Evolutionary conservation across 2,113 vertebrate genomes (phyloP).

Genomic region (Chaetura pelagica): DNA sequence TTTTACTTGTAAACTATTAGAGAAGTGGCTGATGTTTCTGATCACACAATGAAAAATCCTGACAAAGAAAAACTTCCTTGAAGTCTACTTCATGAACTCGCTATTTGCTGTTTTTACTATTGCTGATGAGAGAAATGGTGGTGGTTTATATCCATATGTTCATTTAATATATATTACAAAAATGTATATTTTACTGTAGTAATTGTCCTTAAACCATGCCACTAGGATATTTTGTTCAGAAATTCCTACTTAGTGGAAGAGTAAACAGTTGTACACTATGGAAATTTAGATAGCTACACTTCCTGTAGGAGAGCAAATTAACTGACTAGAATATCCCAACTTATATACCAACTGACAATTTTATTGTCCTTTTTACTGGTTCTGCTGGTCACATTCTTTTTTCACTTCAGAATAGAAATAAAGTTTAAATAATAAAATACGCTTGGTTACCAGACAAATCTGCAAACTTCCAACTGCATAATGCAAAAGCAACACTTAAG

Average conservation of each 20-base stretch:
- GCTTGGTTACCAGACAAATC: not conserved
- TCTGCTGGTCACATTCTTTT: not conserved
- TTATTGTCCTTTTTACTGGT: not conserved
- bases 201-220: not conserved
- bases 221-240: not conserved
- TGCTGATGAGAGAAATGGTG: not conserved
- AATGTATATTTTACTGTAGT: not conserved
- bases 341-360: not conserved
- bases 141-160: not conserved
- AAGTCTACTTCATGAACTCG: not conserved
- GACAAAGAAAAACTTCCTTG: not conserved
- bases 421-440: slow-evolving; percentile 9
- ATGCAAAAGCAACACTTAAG: not conserved
- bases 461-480: not conserved
- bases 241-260: not conserved
- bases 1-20: not conserved
- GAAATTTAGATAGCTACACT: not conserved
- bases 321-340: not conserved
- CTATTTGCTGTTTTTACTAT: not conserved
- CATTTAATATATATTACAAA: not conserved
- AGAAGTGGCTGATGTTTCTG: not conserved
- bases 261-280: not conserved
- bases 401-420: not conserved
- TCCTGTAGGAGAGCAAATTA: slow-evolving; percentile 5
- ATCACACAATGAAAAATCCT: not conserved